Evolutionary conservation across 2,888 invertebrate genomes (phyloP).

Genomic region (Scotopteryx bipunctaria): DNA sequence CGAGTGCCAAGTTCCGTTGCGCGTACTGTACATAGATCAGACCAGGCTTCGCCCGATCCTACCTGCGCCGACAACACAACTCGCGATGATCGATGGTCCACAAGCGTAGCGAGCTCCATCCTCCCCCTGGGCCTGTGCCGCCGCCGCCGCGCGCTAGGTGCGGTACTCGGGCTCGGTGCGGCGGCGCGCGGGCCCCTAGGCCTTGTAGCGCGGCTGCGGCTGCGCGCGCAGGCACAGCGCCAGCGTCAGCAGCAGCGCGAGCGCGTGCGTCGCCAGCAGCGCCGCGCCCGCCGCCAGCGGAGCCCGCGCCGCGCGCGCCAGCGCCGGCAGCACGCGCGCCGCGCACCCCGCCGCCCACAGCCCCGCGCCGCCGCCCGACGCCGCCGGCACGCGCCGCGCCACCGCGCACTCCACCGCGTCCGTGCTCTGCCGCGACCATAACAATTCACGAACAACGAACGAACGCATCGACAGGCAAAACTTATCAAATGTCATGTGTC

Average conservation of each 20-base stretch:
- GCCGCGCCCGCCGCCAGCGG: conserved; percentile 60
- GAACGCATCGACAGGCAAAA: no score
- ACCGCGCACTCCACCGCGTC: conserved; percentile 37
- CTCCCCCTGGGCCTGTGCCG: not conserved
- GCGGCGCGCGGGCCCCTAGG: conserved; percentile 40
- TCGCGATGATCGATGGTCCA: no score
- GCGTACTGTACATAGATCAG: no score
- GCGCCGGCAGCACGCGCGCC: conserved; percentile 53
- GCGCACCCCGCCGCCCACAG: conserved; percentile 60
- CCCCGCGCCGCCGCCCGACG: conserved; percentile 38
- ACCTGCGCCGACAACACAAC: no score
- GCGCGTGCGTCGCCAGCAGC: conserved; percentile 63
- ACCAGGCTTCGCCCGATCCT: no score
- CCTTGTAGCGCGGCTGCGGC: conserved; percentile 59
- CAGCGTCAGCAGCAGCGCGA: conserved; percentile 65
- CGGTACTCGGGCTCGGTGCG: conserved; percentile 9
- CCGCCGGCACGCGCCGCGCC: conserved; percentile 55
- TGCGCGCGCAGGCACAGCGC: conserved; percentile 66
- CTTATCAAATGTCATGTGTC: no score
- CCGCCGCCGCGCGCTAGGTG: not conserved
- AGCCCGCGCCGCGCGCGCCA: conserved; percentile 47
- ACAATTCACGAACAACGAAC: no score
- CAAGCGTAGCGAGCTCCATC: no score
- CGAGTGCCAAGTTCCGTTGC: no score
- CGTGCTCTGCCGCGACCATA: conserved; percentile 33